Evolutionary conservation across 2,888 invertebrate species (phyloP).

Genomic region (Bimastos eiseni): DNA sequence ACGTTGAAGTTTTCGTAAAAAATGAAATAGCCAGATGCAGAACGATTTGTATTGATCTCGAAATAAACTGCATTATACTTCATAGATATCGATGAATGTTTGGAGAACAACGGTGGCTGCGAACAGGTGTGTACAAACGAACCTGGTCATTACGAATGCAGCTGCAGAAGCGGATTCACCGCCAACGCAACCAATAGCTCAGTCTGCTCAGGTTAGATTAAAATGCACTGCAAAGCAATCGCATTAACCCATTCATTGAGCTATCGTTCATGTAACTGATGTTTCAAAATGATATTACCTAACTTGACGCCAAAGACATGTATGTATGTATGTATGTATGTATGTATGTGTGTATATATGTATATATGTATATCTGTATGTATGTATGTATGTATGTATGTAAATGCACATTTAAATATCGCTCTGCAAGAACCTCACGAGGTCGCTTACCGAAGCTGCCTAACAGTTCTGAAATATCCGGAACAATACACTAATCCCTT

Average conservation of each 20-base stretch:
- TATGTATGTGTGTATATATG: no score
- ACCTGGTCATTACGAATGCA: conserved; percentile 87
- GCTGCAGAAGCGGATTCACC: conserved; percentile 94
- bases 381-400: no score
- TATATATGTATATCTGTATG: no score
- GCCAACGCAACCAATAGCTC: neutral
- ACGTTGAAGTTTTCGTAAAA: neutral
- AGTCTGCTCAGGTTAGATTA: neutral
- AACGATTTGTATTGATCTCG: neutral
- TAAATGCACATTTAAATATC: no score
- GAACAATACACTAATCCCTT: no score
- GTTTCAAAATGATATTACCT: no score
- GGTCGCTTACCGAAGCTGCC: no score
- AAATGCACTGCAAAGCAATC: neutral
- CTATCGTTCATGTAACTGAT: neutral
- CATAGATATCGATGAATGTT: conserved; percentile 92
- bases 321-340: no score
- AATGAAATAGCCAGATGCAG: neutral
- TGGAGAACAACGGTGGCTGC: conserved; percentile 91
- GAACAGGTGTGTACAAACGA: conserved; percentile 95
- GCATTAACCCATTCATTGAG: neutral
- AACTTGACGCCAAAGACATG: no score
- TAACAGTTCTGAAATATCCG: no score
- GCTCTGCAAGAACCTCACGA: no score
- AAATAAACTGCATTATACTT: neutral